Percentiles rank a stretch among this genome's conserved stretches.
Evolutionary conservation across 2,113 vertebrate species (phyloP).

Genomic region (Myodes glareolus): DNA sequence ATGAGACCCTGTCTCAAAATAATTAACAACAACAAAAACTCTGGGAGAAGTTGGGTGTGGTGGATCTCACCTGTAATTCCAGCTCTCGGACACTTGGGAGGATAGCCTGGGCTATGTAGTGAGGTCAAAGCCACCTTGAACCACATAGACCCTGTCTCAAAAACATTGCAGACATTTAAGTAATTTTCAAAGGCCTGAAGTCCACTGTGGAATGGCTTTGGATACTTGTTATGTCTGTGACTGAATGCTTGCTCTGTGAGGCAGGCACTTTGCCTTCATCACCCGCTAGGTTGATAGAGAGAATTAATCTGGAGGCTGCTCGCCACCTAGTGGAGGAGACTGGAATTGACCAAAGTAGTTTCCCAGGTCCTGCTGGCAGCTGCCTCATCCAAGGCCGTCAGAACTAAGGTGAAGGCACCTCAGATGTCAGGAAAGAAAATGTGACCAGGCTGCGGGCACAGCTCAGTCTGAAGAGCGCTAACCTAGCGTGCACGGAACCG

Average conservation of each 20-base stretch:
- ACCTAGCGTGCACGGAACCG: neutral
- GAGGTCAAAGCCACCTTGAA: neutral
- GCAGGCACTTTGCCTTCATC: rapidly evolving
- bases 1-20: neutral
- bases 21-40: too few species aligned
- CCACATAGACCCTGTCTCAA: neutral
- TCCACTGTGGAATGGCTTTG: neutral
- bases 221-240: rapidly evolving
- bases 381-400: rapidly evolving
- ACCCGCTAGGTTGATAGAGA: rapidly evolving
- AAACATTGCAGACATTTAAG: neutral
- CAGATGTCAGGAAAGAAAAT: rapidly evolving
- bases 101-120: neutral
- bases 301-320: neutral
- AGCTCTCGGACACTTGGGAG: neutral
- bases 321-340: slow-evolving; percentile 56
- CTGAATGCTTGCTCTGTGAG: rapidly evolving
- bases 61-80: neutral
- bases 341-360: neutral
- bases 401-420: neutral
- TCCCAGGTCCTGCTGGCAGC: neutral
- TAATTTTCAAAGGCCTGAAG: neutral
- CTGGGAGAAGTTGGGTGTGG: neutral
- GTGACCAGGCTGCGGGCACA: neutral
- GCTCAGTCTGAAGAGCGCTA: neutral